These are phyloP conservation scores for Nothocercus nigrocapillus DNA, from an alignment of 2,113 vertebrate genomes.

Conservation along the genomic window DNA sequence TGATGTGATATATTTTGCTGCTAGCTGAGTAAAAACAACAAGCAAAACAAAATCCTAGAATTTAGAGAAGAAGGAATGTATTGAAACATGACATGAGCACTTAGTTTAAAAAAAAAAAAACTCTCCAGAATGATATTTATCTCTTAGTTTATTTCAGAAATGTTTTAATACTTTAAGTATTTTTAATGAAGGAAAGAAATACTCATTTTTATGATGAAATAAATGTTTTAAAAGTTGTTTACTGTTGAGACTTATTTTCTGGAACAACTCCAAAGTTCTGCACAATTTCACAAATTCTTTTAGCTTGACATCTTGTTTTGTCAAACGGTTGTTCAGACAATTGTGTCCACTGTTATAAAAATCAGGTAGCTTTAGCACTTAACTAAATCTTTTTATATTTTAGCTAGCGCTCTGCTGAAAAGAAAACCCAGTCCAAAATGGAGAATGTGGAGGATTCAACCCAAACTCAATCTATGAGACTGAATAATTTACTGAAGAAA, in stretches of 20 bases:
- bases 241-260: background rate
- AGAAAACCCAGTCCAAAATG: background rate
- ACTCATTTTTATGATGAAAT: background rate
- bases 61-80: background rate
- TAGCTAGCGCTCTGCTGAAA: background rate
- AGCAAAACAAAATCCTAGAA: background rate
- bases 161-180: background rate
- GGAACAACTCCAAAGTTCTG: background rate
- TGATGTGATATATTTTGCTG: background rate
- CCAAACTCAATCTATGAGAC: background rate
- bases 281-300: background rate
- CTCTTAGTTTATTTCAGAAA: background rate
- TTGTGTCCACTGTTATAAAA: background rate
- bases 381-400: background rate
- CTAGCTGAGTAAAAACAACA: background rate
- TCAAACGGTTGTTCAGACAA: background rate
- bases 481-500: background rate
- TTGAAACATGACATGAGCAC: background rate
- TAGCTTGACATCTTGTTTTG: background rate
- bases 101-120: too few relatives aligned
- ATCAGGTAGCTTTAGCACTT: background rate
- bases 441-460: background rate
- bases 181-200: background rate
- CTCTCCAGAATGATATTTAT: background rate
- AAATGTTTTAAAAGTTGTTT: background rate